phyloP scores from a whole-genome alignment of 2,113 vertebrate species.

The Camelus dromedarius region DNA sequence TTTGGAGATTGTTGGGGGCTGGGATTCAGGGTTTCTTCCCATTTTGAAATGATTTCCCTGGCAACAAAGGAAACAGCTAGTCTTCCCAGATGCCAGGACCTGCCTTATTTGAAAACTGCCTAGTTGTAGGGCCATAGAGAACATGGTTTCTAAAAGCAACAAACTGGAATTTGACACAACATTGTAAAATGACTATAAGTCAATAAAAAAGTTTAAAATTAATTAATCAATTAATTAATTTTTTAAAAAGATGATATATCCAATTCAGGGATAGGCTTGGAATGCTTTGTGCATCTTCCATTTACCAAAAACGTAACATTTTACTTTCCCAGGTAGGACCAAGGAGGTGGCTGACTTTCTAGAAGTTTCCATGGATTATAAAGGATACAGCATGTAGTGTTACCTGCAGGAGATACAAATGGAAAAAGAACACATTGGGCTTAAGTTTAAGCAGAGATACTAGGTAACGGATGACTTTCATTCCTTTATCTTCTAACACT shows the following conservation, averaged over 20 bases:
- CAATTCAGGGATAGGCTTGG: not conserved
- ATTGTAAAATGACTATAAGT: no score
- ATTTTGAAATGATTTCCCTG: conserved; percentile 50
- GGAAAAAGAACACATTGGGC: not conserved
- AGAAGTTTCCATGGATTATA: conserved; percentile 29
- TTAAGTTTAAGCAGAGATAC: not conserved
- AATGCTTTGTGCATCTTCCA: not conserved
- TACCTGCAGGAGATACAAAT: not conserved
- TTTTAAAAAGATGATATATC: not conserved
- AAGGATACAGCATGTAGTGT: not conserved
- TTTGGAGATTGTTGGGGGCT: not conserved
- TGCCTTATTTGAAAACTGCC: conserved; percentile 1
- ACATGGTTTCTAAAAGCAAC: not conserved
- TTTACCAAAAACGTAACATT: conserved; percentile 48
- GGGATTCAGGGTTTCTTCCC: not conserved
- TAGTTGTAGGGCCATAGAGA: not conserved
- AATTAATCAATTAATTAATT: no score
- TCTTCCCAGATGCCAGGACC: conserved; percentile 27
- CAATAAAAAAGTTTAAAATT: no score
- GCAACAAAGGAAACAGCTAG: conserved; percentile 42
- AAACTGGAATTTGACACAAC: not conserved
- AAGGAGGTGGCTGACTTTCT: conserved; percentile 30
- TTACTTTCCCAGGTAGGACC: conserved; percentile 41
- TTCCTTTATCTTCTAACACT: not conserved
- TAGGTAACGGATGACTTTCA: not conserved